Evolutionary conservation across 2,888 invertebrate genomes (phyloP), one percentile per base, ranked within the genome.

Genomic region (Adelognathus sp.): DNA sequence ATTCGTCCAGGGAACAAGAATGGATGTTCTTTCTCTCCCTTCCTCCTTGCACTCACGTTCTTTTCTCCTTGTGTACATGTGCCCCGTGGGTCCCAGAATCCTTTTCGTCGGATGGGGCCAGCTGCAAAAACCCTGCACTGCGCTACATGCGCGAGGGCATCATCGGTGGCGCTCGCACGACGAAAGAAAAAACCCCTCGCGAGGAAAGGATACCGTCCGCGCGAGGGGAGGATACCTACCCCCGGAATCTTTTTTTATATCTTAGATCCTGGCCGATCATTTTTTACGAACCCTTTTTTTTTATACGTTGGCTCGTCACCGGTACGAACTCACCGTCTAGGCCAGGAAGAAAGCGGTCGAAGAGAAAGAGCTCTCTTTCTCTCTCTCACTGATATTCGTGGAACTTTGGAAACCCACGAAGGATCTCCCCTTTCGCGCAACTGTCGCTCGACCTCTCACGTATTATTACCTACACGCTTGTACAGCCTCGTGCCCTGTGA

Each of bases 201-300:
- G 61, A 83, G 87, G 87, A 88, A 87, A 88, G 89, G 89, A 90
- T 88, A 87, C 85, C 85, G 80, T 79, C 79, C 79, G 72, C 79
- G 72, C 77, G 79, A 76, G 79, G 82, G 83, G 80, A 76, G 67
- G 79, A 76, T 79, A 54, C 82, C 80, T 79, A 54, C 82, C 80
- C 70, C 79, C 86, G 86, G 84, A 87, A 87, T 85, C 85, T 86
- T 85, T 87, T 85, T 87, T 81, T 85, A 84, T 86, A 87, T 90
- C 88, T 87, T 66, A 88, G 88, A 88, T 88, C 88, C 87, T 88
- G 86, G 86, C 85, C 88, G 91, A 91, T 91, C 88, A 86, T 88
- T 90, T 90, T 90, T 90, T 90, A 89, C 88, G 83, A 90, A 90
- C 90, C 91, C 91, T 89, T 90, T 90, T 87, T 89, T 85, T 84